A percentile compares a stretch with the other conserved stretches of the same genome.
These are phyloP conservation scores for Onychomys arenicola DNA, from an alignment of 2,797 vertebrate genomes.

Conservation along the genomic window DNA sequence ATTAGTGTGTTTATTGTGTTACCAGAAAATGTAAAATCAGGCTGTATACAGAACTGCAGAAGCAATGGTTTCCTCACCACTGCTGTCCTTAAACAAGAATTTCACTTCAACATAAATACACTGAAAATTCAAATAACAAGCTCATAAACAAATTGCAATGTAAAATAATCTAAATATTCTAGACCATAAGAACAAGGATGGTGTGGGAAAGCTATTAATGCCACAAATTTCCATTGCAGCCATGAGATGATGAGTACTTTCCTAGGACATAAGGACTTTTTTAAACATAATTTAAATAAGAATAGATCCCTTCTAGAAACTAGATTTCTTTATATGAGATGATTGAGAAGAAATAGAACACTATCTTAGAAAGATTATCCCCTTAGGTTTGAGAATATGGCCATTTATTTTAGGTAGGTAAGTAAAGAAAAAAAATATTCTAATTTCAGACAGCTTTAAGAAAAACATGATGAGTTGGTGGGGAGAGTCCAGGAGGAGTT, in stretches of 20 bases:
- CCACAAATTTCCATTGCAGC: constrained; percentile 2
- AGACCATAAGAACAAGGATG: constrained; percentile 37
- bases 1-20: constrained; percentile 34
- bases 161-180: constrained; percentile 40
- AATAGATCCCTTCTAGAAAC: constrained; percentile 56
- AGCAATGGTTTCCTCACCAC: background rate
- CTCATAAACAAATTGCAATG: constrained; percentile 45
- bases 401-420: constrained; percentile 46
- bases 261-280: background rate
- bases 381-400: constrained; percentile 47
- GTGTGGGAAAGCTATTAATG: background rate
- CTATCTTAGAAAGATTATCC: constrained; percentile 47
- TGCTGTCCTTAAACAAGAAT: constrained; percentile 43
- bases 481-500: background rate
- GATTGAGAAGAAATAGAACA: constrained; percentile 59
- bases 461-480: background rate
- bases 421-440: constrained; percentile 36
- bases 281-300: constrained; percentile 57
- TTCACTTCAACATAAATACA: constrained; percentile 27
- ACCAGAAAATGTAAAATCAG: constrained; percentile 52
- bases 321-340: constrained; percentile 50
- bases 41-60: background rate
- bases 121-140: constrained; percentile 10
- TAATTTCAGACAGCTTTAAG: constrained; percentile 54
- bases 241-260: constrained; percentile 34